Evolutionary conservation across 2,888 invertebrate genomes (phyloP).

Genomic region (Rhingia rostrata): DNA sequence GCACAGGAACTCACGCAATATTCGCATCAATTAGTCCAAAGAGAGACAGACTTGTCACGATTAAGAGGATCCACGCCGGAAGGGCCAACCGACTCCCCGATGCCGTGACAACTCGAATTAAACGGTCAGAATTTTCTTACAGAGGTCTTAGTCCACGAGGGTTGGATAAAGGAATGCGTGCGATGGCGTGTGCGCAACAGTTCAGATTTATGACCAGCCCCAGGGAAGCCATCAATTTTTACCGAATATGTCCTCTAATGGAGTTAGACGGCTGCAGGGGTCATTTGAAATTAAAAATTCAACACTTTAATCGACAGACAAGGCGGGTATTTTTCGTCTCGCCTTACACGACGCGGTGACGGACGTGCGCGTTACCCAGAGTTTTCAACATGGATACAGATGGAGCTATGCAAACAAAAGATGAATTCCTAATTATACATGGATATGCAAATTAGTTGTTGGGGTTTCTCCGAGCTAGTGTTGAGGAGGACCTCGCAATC

Average conservation of each 20-base stretch:
- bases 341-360: constrained; percentile 23
- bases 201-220: constrained; percentile 59
- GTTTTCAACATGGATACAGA: constrained; percentile 9
- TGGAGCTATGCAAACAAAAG: constrained; percentile 23
- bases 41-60: constrained; percentile 26
- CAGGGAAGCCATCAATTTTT: constrained; percentile 63
- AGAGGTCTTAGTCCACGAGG: constrained; percentile 53
- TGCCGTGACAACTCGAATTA: constrained; percentile 58
- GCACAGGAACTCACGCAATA: constrained; percentile 51
- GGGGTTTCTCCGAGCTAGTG: neutral
- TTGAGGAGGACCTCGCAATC: constrained; percentile 54
- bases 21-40: constrained; percentile 61
- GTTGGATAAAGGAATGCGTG: constrained; percentile 19
- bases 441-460: constrained; percentile 54
- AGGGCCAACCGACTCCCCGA: constrained; percentile 13
- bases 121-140: constrained; percentile 34
- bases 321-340: constrained; percentile 15
- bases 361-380: constrained; percentile 24
- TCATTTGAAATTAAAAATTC: constrained; percentile 66
- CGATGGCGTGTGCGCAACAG: neutral
- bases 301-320: constrained; percentile 61
- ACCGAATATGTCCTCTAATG: constrained; percentile 47
- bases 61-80: constrained; percentile 24
- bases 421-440: constrained; percentile 56
- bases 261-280: constrained; percentile 39